A percentile compares a stretch with the other conserved stretches of the same genome.
phyloP scores from a whole-genome alignment of 2,797 vertebrate species.

The Emys orbicularis region DNA sequence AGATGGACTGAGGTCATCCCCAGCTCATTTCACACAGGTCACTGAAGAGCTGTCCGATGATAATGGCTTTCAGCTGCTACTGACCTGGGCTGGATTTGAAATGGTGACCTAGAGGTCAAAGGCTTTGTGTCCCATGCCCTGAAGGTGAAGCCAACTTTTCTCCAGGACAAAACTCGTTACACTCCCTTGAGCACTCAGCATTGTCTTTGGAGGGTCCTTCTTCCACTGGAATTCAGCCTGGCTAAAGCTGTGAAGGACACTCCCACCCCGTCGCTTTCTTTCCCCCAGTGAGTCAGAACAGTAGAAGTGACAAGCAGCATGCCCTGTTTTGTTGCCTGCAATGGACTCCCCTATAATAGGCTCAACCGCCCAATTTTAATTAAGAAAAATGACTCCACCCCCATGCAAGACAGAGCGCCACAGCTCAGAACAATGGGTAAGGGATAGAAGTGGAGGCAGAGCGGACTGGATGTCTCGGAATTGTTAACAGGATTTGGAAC shows the following conservation, averaged over 20 bases:
- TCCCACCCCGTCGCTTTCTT: neutral
- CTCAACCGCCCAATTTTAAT: neutral
- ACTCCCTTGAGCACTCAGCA: neutral
- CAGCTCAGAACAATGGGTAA: neutral
- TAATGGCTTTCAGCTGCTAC: neutral
- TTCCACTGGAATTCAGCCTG: neutral
- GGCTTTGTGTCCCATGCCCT: neutral
- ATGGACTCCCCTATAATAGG: neutral
- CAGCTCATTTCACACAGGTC: neutral
- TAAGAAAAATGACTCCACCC: neutral
- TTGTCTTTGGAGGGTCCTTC: neutral
- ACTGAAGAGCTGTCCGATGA: neutral
- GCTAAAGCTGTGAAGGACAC: neutral
- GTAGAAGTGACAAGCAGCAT: neutral
- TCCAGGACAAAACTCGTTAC: neutral
- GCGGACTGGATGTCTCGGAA: fast-evolving
- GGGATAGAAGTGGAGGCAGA: neutral
- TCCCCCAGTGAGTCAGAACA: neutral
- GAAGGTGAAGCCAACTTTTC: neutral
- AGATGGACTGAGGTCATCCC: neutral
- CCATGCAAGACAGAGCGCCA: neutral
- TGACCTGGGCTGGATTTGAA: neutral
- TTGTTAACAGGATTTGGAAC: neutral
- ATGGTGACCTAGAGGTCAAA: neutral
- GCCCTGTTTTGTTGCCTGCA: neutral